Evolutionary conservation across 2,888 invertebrate species (phyloP).

Genomic region (Callosobruchus maculatus): DNA sequence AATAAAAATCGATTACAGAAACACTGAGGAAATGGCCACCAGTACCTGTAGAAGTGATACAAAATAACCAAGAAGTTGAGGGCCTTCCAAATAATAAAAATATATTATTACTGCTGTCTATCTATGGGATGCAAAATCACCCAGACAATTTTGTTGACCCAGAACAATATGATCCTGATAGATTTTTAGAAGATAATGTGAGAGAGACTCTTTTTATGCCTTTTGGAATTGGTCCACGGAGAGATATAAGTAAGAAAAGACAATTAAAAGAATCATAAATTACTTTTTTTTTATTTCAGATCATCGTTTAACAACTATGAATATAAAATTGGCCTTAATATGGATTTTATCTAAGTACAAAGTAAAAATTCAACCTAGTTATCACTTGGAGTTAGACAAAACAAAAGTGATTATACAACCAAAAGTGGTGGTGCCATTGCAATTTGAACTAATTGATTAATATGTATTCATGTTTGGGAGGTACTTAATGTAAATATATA

Average conservation of each 20-base stretch:
- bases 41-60: conserved; percentile 17
- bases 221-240: conserved; percentile 20
- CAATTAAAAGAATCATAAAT: neutral
- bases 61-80: neutral
- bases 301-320: neutral
- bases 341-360: neutral
- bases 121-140: conserved; percentile 29
- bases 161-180: conserved; percentile 29
- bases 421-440: neutral
- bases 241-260: conserved; percentile 16
- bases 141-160: conserved; percentile 26
- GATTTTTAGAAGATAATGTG: conserved; percentile 26
- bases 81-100: conserved; percentile 16
- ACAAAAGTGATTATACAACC: neutral
- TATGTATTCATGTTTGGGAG: neutral
- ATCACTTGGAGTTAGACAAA: neutral
- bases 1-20: conserved; percentile 22
- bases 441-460: neutral
- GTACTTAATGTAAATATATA: neutral
- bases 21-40: conserved; percentile 31
- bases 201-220: conserved; percentile 21
- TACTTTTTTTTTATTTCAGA: neutral
- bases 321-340: neutral
- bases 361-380: neutral
- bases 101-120: conserved; percentile 21